Evolutionary conservation across 2,888 invertebrate species (phyloP), one percentile per base, ranked within the genome.

Genomic region (Aphidius colemani): DNA sequence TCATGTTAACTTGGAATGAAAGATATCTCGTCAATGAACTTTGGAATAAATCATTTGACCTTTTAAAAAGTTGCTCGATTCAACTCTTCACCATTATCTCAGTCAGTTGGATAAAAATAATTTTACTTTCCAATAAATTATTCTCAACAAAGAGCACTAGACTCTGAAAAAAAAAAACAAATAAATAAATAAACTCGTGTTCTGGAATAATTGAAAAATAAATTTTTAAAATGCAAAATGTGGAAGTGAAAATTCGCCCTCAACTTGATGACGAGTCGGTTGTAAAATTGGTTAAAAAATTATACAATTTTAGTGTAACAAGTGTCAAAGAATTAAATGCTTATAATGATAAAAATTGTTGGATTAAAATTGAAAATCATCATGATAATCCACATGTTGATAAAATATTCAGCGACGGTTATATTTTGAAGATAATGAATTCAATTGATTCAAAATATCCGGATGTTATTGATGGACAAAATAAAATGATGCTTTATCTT

Each of bases 341-440:
- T 1, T 94, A 93, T 75, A 93, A 93, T 73, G 94, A 94, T 79
- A 88, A 86, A 78, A 94, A 93, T 82, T 92, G 88, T 79, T 88
- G 86, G 74, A 83, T 93, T 9, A 77, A 83, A 1, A 90, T 90
- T 67, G 85, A 85, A 8, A 84, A 85, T 0, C 85, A 85, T 66
- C 84, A 86, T 66, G 85, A 85, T 63, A 90, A 90, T 79, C 86
- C 88, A 0, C 75, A 89, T 18, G 86, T 88, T 65, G 82, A 85
- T 0, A 76, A 83, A 5, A 84, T 86, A 67, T 85, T 85, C 67
- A 83, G 85, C 0, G 78, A 88, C 70, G 92, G 91, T 0, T 93
- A 92, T 75, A 89, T 93, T 18, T 82, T 96, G 64, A 96, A 96
- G 85, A 88, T 96, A 57, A 85, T 93, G 71, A 96, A 96, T 83